Evolutionary conservation across 2,888 invertebrate species (phyloP), one percentile per base, ranked within the genome.

Genomic region (Diplazon laetatorius): DNA sequence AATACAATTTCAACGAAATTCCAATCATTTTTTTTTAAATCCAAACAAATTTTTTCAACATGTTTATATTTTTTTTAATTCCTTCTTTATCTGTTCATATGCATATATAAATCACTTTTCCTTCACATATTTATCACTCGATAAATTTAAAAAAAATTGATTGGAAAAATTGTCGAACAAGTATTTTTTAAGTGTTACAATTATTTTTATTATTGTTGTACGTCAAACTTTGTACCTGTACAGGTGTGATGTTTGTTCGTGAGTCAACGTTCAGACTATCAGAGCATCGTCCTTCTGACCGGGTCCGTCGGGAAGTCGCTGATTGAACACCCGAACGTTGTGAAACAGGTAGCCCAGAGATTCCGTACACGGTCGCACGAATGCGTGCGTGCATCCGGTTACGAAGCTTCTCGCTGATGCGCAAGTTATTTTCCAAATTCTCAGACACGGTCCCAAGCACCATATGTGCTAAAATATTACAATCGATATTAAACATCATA

Each of bases 361-460:
- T 69, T 94, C 94, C 76, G 93, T 93, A 35, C 93, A 87, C 0
- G 95, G 95, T 6, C 93, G 93, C n/a, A 94, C 91, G 0, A 93
- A 91, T 1, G 94, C 94, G 0, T 94, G 93, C 85, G 94, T 92
- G 83, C 93, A 92, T 0, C 93, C 91, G 57, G 92, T 91, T 70
- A 93, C 91, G 87, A 94, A 92, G 4, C 93, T 93, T 59, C 94
- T 92, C 0, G 93, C 89, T 1, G 94, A 93, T 0, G 93, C 93
- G 87, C 94, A 95, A 87, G 93, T 93, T 86, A 95, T 94, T 91
- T 94, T 94, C 90, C 94, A 93, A 76, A 93, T 92, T 73, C 95
- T 92, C 62, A 95, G 91, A 76, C 93, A 93, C 0, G 96, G 95
- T 0, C 93, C 94, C 37, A 94, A 91, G 87, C 94, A 95, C 96